A percentile compares a stretch with the other conserved stretches of the same genome.
Evolutionary conservation across 2,797 vertebrate species (phyloP).

Genomic region (Phataginus tetradactyla): DNA sequence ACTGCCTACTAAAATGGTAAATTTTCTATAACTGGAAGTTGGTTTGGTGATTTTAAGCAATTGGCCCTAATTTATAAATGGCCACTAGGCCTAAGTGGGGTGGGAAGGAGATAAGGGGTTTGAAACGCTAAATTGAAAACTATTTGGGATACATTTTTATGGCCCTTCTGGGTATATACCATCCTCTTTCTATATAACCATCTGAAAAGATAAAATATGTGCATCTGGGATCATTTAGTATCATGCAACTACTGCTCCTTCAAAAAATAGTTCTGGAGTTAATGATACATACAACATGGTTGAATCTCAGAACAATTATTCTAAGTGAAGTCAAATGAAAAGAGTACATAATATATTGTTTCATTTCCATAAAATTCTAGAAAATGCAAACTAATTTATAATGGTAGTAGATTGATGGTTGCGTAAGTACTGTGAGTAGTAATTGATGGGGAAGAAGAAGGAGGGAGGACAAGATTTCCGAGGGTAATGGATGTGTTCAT

Average conservation of each 20-base stretch:
- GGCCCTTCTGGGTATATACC: neutral
- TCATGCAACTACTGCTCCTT: neutral
- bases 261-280: neutral
- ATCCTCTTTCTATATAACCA: neutral
- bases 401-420: neutral
- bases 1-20: neutral
- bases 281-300: neutral
- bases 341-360: neutral
- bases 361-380: neutral
- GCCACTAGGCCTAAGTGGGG: neutral
- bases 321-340: neutral
- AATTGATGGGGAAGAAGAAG: neutral
- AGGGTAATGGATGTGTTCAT: neutral
- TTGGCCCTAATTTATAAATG: neutral
- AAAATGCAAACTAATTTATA: neutral
- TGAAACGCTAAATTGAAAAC: neutral
- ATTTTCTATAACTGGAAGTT: neutral
- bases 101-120: neutral
- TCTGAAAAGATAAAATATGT: neutral
- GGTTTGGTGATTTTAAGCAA: constrained; percentile 10
- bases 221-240: neutral
- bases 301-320: constrained; percentile 25
- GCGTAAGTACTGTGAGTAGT: neutral
- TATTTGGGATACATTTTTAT: neutral
- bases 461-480: neutral